phyloP scores from a whole-genome alignment of 1,140 invertebrate species.

The Solen grandis region DNA sequence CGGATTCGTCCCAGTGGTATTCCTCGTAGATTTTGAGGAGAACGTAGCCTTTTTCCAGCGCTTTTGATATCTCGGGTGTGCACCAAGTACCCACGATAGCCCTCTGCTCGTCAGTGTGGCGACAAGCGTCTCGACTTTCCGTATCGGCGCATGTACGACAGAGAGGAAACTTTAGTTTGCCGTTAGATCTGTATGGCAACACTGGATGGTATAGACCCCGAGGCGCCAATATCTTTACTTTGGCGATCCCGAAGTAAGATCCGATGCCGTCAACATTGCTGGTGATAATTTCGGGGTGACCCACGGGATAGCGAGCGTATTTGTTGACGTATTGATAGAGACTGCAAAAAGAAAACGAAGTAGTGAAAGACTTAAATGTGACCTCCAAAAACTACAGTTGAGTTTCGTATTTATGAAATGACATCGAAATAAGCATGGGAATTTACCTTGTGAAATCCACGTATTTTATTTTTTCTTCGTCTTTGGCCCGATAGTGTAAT shows the following conservation, averaged over 20 bases:
- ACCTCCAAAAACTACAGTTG: not conserved
- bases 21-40: slow-evolving; percentile 78
- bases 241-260: slow-evolving; percentile 66
- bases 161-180: slow-evolving; percentile 22
- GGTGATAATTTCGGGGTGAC: too few species aligned
- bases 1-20: slow-evolving; percentile 71
- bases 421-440: too few species aligned
- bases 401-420: not conserved
- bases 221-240: slow-evolving; percentile 58
- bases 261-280: slow-evolving; percentile 59
- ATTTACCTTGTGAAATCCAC: slow-evolving; percentile 75
- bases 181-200: slow-evolving; percentile 34
- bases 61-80: slow-evolving; percentile 74
- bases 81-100: slow-evolving; percentile 78
- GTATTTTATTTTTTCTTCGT: slow-evolving; percentile 76
- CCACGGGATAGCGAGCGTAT: slow-evolving; percentile 74
- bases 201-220: slow-evolving; percentile 62
- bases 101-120: slow-evolving; percentile 60
- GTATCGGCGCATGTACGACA: slow-evolving; percentile 16
- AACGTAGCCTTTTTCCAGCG: slow-evolving; percentile 73
- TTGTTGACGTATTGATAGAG: too few species aligned
- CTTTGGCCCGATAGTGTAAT: slow-evolving; percentile 62
- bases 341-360: too few species aligned
- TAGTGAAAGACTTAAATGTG: too few species aligned
- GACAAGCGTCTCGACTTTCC: slow-evolving; percentile 29